Evolutionary conservation across 2,113 vertebrate species (phyloP).

Genomic region (Hemiscyllium ocellatum): DNA sequence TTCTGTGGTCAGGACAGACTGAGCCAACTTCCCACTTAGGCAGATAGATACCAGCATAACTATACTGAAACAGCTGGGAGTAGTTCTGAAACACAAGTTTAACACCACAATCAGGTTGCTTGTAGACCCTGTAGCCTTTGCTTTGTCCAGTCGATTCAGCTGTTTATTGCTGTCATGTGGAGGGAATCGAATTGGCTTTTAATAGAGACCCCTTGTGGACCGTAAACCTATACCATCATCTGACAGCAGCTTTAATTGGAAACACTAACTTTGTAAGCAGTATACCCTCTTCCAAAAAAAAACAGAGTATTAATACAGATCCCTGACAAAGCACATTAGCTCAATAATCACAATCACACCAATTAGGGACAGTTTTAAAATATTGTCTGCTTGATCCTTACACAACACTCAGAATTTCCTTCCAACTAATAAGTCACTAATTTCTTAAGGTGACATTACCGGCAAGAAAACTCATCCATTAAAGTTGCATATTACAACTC

Average conservation of each 20-base stretch:
- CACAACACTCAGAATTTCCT: background rate
- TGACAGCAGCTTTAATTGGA: constrained; percentile 38
- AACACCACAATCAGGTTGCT: background rate
- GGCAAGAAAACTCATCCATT: background rate
- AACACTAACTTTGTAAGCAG: background rate
- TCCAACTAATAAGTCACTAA: background rate
- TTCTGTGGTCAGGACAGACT: background rate
- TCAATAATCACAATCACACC: background rate
- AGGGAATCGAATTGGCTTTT: constrained; percentile 35
- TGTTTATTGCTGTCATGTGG: constrained; percentile 4
- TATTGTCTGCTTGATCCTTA: background rate
- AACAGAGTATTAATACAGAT: constrained; percentile 25
- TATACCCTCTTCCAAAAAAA: background rate
- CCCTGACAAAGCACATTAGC: constrained; percentile 20
- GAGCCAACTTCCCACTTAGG: background rate
- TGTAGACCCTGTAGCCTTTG: background rate
- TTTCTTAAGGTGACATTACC: background rate
- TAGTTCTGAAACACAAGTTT: background rate
- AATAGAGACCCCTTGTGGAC: constrained; percentile 37
- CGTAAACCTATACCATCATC: constrained; percentile 43
- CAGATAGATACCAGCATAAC: background rate
- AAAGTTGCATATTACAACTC: background rate
- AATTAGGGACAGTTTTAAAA: background rate
- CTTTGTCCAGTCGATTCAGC: background rate
- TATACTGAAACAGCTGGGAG: background rate